These are phyloP conservation scores for Asteroscopus sphinx DNA, from an alignment of 2,888 invertebrate genomes.

Conservation along the genomic window DNA sequence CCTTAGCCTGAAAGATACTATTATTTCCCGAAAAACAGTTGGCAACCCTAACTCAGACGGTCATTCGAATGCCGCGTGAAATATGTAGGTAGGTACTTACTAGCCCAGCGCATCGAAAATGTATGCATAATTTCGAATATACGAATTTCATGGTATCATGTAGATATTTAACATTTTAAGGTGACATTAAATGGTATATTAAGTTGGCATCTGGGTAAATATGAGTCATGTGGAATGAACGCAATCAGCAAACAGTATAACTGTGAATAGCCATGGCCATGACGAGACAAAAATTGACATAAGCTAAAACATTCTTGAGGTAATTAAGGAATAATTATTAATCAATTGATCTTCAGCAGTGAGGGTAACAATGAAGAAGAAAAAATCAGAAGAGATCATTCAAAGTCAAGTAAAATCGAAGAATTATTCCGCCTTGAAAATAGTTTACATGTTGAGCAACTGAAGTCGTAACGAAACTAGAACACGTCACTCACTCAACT, in stretches of 20 bases:
- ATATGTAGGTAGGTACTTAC: conserved; percentile 29
- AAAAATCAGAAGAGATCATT: too few species aligned
- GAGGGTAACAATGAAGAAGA: too few species aligned
- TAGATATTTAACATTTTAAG: too few species aligned
- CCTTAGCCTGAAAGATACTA: too few species aligned
- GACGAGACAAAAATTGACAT: neutral
- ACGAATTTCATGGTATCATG: too few species aligned
- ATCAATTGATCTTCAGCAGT: too few species aligned
- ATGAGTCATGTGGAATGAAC: conserved; percentile 17
- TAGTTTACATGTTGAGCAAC: conserved; percentile 23
- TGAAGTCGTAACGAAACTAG: conserved; percentile 36
- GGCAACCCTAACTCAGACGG: too few species aligned
- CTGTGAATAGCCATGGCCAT: too few species aligned
- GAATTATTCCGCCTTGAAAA: conserved; percentile 4
- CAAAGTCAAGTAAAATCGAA: too few species aligned
- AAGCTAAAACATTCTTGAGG: too few species aligned
- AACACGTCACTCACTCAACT: conserved; percentile 13
- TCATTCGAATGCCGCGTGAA: conserved; percentile 45
- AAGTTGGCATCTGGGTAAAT: conserved; percentile 21
- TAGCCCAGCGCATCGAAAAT: conserved; percentile 15
- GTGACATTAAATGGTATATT: neutral
- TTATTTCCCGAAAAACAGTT: too few species aligned
- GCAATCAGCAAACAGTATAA: conserved; percentile 4
- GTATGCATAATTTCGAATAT: conserved; percentile 16
- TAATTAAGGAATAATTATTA: neutral